Percentiles rank a stretch among this genome's conserved stretches.
These are phyloP conservation scores for Gadus chalcogrammus DNA, from an alignment of 2,113 vertebrate species.

Conservation along the genomic window DNA sequence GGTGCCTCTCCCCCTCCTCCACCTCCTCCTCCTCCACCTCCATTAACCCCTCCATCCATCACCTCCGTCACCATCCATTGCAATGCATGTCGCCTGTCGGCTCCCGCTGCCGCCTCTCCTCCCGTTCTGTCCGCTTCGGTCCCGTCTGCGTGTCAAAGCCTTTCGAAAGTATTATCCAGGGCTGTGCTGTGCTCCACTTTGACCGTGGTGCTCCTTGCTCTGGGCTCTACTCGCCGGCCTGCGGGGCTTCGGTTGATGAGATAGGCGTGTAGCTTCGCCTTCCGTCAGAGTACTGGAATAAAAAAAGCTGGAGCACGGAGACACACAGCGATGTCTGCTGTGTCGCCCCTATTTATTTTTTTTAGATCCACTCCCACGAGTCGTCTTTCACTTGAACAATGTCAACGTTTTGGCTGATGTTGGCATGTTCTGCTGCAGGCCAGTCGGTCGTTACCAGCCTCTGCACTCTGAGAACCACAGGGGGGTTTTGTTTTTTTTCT, in stretches of 20 bases:
- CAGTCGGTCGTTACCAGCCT: neutral
- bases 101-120: slow-evolving; percentile 1
- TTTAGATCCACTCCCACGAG: no score
- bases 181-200: no score
- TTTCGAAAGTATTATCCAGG: slow-evolving; percentile 12
- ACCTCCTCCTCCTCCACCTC: slow-evolving; percentile 9
- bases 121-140: slow-evolving; percentile 9
- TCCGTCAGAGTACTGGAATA: no score
- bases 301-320: no score
- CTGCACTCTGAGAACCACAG: slow-evolving; percentile 11
- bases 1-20: slow-evolving; percentile 69
- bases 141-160: neutral
- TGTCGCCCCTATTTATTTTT: no score
- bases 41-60: neutral
- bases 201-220: neutral
- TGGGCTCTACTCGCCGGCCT: neutral
- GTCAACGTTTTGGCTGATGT: no score
- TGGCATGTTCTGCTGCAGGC: neutral
- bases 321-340: no score
- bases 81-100: neutral
- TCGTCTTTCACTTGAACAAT: no score
- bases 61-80: neutral
- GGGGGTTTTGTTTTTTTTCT: slow-evolving; percentile 21
- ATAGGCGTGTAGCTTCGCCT: no score
- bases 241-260: no score